A percentile compares a stretch with the other conserved stretches of the same genome.
phyloP scores from a whole-genome alignment of 2,797 vertebrate genomes.

The Molossus molossus region DNA sequence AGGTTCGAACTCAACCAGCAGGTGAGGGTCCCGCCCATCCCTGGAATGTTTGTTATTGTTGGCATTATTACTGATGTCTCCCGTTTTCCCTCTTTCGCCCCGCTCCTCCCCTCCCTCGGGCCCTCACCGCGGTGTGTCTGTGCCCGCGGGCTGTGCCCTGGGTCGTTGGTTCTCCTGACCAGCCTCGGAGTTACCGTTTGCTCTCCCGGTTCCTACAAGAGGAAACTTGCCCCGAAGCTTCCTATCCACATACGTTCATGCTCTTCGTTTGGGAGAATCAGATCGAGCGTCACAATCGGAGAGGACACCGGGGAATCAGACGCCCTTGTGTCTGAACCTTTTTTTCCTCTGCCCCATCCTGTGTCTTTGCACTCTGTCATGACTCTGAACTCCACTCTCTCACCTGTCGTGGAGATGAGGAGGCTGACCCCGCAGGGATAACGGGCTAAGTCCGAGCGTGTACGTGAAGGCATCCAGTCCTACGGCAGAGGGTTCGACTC shows the following conservation, averaged over 20 bases:
- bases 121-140: too few species aligned
- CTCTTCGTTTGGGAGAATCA: not conserved
- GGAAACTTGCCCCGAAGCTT: not conserved
- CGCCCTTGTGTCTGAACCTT: not conserved
- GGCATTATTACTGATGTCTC: too few species aligned
- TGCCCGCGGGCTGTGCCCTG: fast-evolving
- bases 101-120: too few species aligned
- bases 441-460: fast-evolving
- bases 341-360: not conserved
- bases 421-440: not conserved
- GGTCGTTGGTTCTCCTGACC: not conserved
- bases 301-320: not conserved
- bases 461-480: fast-evolving
- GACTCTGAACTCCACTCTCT: not conserved
- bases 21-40: too few species aligned
- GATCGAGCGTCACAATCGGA: not conserved
- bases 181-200: not conserved
- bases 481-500: fast-evolving
- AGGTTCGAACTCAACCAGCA: not conserved
- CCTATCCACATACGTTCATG: fast-evolving
- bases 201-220: not conserved
- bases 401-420: not conserved
- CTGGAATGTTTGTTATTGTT: too few species aligned
- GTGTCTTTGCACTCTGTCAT: not conserved
- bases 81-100: too few species aligned